Conservation (phyloP, 2,797 vertebrate genomes). For the Myioborus melanocephalus region DNA sequence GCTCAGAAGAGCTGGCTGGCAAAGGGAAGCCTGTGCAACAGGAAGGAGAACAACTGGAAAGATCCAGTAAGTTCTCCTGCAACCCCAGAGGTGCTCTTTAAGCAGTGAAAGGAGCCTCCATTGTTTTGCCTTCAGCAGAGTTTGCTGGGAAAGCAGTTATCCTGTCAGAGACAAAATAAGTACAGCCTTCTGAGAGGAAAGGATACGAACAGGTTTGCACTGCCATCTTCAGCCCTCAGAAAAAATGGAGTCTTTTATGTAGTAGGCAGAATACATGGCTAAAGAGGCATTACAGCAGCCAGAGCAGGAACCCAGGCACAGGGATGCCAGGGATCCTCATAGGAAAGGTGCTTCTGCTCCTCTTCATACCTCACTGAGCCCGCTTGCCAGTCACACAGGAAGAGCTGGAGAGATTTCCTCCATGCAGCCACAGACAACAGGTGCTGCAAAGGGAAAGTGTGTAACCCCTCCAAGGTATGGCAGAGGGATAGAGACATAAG, state of each 20-base stretch:
- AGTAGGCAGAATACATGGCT: rapidly evolving
- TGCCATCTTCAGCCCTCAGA: constrained; percentile 10
- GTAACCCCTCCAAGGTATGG: not conserved
- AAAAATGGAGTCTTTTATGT: not conserved
- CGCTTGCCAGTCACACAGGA: not conserved
- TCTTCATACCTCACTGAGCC: not conserved
- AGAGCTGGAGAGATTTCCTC: not conserved
- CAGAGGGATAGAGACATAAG: not conserved
- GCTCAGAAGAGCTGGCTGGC: not conserved
- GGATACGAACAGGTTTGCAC: not conserved
- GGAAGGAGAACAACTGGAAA: not conserved
- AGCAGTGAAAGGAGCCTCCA: not conserved
- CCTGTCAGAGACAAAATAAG: not conserved
- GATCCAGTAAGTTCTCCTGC: not conserved
- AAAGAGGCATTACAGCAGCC: not conserved
- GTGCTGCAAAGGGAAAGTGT: rapidly evolving
- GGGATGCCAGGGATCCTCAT: not conserved
- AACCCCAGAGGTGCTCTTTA: not conserved
- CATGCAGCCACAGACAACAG: not conserved
- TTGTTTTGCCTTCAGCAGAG: not conserved
- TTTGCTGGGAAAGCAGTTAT: not conserved
- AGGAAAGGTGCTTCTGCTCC: not conserved
- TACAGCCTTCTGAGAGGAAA: not conserved
- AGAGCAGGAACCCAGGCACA: not conserved
- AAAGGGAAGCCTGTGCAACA: not conserved